phyloP scores from a whole-genome alignment of 1,140 invertebrate genomes.

The Adoxophyes honmai region DNA sequence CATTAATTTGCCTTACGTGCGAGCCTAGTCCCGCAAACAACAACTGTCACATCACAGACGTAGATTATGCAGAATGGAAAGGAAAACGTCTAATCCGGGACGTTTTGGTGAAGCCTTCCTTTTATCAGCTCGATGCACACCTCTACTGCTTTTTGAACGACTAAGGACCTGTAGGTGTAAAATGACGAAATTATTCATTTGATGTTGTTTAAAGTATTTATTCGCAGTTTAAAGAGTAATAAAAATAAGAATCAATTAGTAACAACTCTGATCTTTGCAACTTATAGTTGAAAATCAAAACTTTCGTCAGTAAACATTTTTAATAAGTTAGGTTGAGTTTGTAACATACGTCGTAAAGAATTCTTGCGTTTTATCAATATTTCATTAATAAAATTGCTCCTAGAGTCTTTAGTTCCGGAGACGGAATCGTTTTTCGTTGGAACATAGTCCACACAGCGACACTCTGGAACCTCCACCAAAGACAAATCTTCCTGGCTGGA shows the following conservation, averaged over 20 bases:
- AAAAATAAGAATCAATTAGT: too few relatives aligned
- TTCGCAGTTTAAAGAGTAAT: too few relatives aligned
- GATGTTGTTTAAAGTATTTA: too few relatives aligned
- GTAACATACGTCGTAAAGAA: conserved; percentile 40
- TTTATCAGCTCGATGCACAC: conserved; percentile 12
- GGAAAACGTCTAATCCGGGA: conserved; percentile 6
- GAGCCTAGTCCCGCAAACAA: neutral
- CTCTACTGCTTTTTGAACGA: neutral
- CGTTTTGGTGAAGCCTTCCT: neutral
- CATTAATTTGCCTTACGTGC: too few relatives aligned
- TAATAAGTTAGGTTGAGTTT: conserved; percentile 44
- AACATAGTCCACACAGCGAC: conserved; percentile 22
- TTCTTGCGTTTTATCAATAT: conserved; percentile 37
- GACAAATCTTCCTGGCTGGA: conserved; percentile 47
- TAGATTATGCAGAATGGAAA: conserved; percentile 8
- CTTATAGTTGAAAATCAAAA: conserved; percentile 39
- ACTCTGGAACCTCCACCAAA: conserved; percentile 19
- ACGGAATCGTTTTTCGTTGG: neutral
- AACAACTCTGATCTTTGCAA: too few relatives aligned
- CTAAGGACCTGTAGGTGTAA: neutral
- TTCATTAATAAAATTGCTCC: conserved; percentile 29
- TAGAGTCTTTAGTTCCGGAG: conserved; percentile 17
- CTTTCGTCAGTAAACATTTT: conserved; percentile 57
- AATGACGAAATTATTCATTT: too few relatives aligned
- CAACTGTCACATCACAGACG: neutral